Percentiles rank a stretch among this genome's conserved stretches.
phyloP scores from a whole-genome alignment of 2,113 vertebrate genomes.

The Polyodon spathula region DNA sequence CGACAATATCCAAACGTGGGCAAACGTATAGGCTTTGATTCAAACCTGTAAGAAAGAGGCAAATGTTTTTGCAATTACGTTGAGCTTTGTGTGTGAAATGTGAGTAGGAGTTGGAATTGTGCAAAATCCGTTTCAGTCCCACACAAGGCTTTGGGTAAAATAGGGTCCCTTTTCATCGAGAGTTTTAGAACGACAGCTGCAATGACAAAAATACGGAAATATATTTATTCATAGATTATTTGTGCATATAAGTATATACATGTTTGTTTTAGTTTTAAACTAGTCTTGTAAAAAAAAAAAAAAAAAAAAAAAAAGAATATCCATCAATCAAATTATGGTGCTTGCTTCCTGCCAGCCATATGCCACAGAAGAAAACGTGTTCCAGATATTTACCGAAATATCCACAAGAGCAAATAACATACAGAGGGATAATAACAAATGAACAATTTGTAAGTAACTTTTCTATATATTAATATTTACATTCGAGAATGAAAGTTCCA shows the following conservation, averaged over 20 bases:
- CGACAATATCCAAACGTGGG: constrained; percentile 4
- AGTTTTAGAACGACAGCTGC: not conserved
- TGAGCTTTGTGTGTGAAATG: constrained; percentile 72
- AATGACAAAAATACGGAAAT: too few relatives aligned
- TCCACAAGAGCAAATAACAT: too few relatives aligned
- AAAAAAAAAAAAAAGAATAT: constrained; percentile 9
- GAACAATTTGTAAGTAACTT: constrained; percentile 14
- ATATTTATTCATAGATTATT: too few relatives aligned
- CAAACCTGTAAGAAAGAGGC: constrained; percentile 26
- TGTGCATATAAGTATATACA: not conserved
- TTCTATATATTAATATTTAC: not conserved
- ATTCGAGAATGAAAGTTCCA: constrained; percentile 32
- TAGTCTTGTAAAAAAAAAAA: constrained; percentile 14
- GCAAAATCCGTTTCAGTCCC: constrained; percentile 42
- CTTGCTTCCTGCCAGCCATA: constrained; percentile 53
- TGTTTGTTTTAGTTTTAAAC: constrained; percentile 19
- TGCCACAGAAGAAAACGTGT: constrained; percentile 34
- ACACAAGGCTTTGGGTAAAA: constrained; percentile 19
- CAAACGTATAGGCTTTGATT: constrained; percentile 25
- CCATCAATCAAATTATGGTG: constrained; percentile 54
- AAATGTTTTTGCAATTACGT: constrained; percentile 36
- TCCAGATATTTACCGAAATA: not conserved
- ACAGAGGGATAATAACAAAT: not conserved
- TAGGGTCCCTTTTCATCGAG: constrained; percentile 14
- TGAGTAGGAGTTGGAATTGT: constrained; percentile 86